These are phyloP conservation scores for Philopotamus ludificatus DNA, from an alignment of 1,140 invertebrate genomes.

Conservation along the genomic window DNA sequence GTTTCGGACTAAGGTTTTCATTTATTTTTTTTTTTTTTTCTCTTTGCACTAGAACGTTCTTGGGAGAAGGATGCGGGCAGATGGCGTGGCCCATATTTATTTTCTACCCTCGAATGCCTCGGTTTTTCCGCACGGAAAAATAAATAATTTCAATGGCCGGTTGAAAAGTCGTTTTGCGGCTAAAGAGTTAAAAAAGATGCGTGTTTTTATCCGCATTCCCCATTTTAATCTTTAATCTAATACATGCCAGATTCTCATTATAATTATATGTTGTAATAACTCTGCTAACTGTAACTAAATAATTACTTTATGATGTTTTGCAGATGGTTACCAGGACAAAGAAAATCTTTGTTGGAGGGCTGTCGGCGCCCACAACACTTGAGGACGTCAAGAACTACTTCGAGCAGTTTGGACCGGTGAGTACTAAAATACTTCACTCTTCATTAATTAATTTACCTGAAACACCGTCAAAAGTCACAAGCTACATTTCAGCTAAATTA, in stretches of 20 bases:
- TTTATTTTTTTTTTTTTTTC: slow-evolving; percentile 32
- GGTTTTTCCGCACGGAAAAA: background rate
- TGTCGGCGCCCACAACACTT: slow-evolving; percentile 97
- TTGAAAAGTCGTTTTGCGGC: background rate
- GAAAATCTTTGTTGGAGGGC: slow-evolving; percentile 99
- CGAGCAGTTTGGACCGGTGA: slow-evolving; percentile 98
- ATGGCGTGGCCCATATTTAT: background rate
- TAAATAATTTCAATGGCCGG: no score
- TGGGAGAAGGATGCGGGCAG: background rate
- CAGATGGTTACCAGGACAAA: slow-evolving; percentile 99
- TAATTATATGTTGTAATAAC: no score
- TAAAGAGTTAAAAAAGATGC: no score
- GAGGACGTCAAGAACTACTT: slow-evolving; percentile 99
- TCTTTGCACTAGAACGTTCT: slow-evolving; percentile 21
- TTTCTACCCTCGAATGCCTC: background rate
- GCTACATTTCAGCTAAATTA: background rate
- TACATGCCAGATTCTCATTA: no score
- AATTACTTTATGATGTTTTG: slow-evolving; percentile 50
- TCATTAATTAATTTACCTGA: slow-evolving; percentile 7
- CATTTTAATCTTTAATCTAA: no score
- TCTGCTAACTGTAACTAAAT: no score
- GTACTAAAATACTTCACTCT: slow-evolving; percentile 50
- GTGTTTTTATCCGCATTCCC: no score
- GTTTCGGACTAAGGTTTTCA: slow-evolving; percentile 16
- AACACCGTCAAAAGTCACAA: slow-evolving; percentile 9